These are phyloP conservation scores for Argyrosomus regius DNA, from an alignment of 2,797 vertebrate species.

Conservation along the genomic window DNA sequence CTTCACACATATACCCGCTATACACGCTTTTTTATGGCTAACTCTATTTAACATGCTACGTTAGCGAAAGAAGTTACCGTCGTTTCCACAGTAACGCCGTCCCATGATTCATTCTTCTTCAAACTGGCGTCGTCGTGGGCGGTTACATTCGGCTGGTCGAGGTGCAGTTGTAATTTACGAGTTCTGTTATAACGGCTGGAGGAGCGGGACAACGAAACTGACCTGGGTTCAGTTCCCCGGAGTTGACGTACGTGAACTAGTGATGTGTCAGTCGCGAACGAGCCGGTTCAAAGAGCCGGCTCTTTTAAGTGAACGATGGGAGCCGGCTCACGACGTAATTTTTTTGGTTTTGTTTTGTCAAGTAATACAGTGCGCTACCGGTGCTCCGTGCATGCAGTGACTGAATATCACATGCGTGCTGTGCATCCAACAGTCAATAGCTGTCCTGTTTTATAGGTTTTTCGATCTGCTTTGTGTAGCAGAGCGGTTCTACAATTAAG, in stretches of 20 bases:
- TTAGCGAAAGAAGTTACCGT: conserved; percentile 78
- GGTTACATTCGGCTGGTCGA: conserved; percentile 63
- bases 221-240: conserved; percentile 61
- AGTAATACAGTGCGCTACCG: no score
- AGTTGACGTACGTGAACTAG: neutral
- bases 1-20: neutral
- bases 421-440: no score
- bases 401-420: no score
- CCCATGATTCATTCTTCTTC: conserved; percentile 75
- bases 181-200: neutral
- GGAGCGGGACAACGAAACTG: conserved; percentile 30
- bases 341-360: no score
- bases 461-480: no score
- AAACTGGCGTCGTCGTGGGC: neutral
- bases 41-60: conserved; percentile 47
- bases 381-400: no score
- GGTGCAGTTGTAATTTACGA: conserved; percentile 48
- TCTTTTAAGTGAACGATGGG: no score
- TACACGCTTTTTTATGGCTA: neutral
- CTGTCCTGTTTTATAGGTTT: no score
- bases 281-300: no score
- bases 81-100: conserved; percentile 82
- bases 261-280: no score
- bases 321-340: no score
- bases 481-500: no score